A percentile compares a stretch with the other conserved stretches of the same genome.
These are phyloP conservation scores for Synergus umbraculus DNA, from an alignment of 2,888 invertebrate genomes.

Conservation along the genomic window DNA sequence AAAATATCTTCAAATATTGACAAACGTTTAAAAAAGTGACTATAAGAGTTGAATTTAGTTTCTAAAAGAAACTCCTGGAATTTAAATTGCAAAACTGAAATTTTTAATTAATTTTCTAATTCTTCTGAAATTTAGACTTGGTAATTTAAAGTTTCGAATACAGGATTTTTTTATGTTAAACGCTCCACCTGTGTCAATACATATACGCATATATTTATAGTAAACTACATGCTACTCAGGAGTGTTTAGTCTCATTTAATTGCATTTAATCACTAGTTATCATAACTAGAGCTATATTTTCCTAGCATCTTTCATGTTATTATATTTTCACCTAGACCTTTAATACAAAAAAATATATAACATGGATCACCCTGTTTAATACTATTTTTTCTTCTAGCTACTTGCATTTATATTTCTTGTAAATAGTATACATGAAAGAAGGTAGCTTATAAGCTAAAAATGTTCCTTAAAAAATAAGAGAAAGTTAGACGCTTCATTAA, in stretches of 20 bases:
- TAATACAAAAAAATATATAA: background rate
- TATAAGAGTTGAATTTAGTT: too few relatives aligned
- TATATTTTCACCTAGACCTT: conserved; percentile 1
- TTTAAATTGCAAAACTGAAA: background rate
- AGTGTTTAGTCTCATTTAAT: background rate
- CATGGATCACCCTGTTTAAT: background rate
- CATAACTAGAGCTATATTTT: background rate
- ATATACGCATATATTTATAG: background rate
- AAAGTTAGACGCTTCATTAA: background rate
- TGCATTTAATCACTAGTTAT: background rate
- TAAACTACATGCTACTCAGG: background rate
- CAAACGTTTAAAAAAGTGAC: too few relatives aligned
- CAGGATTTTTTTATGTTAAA: background rate
- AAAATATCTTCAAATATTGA: too few relatives aligned
- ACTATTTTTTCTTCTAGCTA: background rate
- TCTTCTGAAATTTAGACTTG: background rate
- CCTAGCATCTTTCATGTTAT: background rate
- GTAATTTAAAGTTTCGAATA: too few relatives aligned
- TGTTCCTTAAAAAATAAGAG: background rate
- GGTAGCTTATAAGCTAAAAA: background rate
- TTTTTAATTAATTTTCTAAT: background rate
- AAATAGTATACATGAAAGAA: background rate
- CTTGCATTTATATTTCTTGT: background rate
- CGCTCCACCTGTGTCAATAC: background rate
- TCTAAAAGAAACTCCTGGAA: background rate